Evolutionary conservation across 2,888 invertebrate species (phyloP).

Genomic region (Leucophenga maculata): DNA sequence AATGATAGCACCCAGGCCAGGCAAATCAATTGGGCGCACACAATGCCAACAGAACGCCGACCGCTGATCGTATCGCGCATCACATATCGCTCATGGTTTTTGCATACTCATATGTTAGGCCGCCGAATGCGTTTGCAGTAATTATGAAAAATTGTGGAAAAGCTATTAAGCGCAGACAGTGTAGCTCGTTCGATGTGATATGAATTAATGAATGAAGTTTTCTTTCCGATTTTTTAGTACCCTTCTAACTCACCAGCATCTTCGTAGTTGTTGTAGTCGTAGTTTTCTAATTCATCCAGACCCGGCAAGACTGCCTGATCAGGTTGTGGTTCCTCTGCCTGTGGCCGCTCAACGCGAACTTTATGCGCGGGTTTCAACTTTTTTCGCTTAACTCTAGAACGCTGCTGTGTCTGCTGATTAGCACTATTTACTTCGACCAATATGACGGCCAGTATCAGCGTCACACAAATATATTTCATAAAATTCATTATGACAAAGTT

Average conservation of each 20-base stretch:
- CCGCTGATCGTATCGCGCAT: too few species aligned
- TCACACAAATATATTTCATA: background rate
- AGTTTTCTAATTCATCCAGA: slow-evolving; percentile 50
- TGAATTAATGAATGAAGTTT: slow-evolving; percentile 3
- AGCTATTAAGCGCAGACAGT: too few species aligned
- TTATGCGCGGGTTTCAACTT: slow-evolving; percentile 34
- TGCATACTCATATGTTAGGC: background rate
- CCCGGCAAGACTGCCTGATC: slow-evolving; percentile 44
- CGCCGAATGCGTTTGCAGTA: too few species aligned
- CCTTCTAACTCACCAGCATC: slow-evolving; percentile 44
- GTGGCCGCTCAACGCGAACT: slow-evolving; percentile 45
- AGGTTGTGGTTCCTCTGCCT: slow-evolving; percentile 54
- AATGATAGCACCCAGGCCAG: too few species aligned
- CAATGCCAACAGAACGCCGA: slow-evolving; percentile 6
- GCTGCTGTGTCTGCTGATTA: background rate
- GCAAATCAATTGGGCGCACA: too few species aligned
- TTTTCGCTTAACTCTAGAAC: slow-evolving; percentile 25
- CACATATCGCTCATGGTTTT: background rate
- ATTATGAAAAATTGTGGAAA: too few species aligned
- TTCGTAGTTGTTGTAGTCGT: slow-evolving; percentile 52
- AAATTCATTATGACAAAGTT: background rate
- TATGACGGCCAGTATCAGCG: background rate
- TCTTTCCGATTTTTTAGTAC: background rate
- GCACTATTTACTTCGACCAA: slow-evolving; percentile 12
- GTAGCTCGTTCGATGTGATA: background rate